phyloP scores from a whole-genome alignment of 2,797 vertebrate species.

The Neomorphus geoffroyi region DNA sequence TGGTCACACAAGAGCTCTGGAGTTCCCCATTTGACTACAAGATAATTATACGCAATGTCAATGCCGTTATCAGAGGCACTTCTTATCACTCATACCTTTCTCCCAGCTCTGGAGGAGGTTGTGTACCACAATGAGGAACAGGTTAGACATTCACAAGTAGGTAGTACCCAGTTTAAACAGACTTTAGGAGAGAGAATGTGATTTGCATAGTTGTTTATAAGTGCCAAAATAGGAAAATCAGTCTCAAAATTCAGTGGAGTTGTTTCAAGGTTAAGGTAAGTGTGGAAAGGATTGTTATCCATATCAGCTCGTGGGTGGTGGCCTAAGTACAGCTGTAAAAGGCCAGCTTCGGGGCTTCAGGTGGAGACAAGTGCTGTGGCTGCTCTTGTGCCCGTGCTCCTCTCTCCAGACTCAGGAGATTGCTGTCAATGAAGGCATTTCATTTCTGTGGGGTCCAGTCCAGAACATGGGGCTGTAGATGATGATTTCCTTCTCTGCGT shows the following conservation, averaged over 20 bases:
- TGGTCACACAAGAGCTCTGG: constrained; percentile 12
- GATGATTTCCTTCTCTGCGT: not conserved
- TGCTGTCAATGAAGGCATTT: not conserved
- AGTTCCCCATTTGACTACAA: constrained; percentile 5
- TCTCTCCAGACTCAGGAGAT: not conserved
- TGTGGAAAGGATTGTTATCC: not conserved
- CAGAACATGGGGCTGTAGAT: not conserved
- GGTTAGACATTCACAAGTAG: not conserved
- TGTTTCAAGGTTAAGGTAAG: not conserved
- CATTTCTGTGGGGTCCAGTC: not conserved
- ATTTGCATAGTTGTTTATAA: not conserved
- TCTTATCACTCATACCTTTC: not conserved
- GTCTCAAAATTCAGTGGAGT: not conserved
- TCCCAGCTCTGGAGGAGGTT: not conserved
- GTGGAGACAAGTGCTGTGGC: not conserved
- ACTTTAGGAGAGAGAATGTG: not conserved
- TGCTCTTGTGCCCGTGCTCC: not conserved
- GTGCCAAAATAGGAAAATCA: not conserved
- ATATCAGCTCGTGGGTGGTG: not conserved
- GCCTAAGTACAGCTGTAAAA: not conserved
- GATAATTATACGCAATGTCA: not conserved
- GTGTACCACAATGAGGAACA: not conserved
- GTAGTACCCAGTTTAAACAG: not conserved
- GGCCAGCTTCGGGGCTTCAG: not conserved
- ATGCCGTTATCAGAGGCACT: not conserved